Evolutionary conservation across 2,797 vertebrate species (phyloP).

Genomic region (Diplodus puntazzo): DNA sequence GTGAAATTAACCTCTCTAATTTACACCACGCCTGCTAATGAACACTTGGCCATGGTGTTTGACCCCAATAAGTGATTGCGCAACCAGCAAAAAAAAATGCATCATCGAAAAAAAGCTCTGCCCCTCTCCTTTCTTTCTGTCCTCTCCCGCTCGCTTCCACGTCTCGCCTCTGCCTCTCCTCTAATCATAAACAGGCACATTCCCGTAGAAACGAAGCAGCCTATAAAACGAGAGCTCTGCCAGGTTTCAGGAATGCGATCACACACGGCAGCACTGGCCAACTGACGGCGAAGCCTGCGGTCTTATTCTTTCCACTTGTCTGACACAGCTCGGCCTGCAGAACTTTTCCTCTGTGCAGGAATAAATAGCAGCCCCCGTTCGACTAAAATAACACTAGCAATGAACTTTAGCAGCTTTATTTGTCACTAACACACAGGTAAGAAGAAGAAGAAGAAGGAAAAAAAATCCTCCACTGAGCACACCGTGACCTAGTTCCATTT

Average conservation of each 20-base stretch:
- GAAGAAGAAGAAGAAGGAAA: background rate
- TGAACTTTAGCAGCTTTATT: constrained; percentile 46
- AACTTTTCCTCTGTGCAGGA: background rate
- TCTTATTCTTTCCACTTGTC: constrained; percentile 20
- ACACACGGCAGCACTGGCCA: constrained; percentile 31
- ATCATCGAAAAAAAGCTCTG: constrained; percentile 5
- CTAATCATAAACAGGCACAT: constrained; percentile 76
- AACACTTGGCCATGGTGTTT: constrained; percentile 26
- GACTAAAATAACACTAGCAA: constrained; percentile 42
- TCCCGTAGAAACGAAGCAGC: constrained; percentile 62
- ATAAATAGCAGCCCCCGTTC: constrained; percentile 27
- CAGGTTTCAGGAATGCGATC: constrained; percentile 69
- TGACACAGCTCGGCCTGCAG: constrained; percentile 18
- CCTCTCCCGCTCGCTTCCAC: constrained; percentile 5
- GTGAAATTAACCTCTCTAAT: constrained; percentile 34
- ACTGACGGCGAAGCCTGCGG: constrained; percentile 12
- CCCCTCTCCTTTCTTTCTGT: background rate
- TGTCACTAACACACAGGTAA: constrained; percentile 38
- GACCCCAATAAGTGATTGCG: constrained; percentile 45
- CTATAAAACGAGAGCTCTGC: constrained; percentile 47
- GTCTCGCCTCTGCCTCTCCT: constrained; percentile 23
- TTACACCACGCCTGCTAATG: constrained; percentile 35
- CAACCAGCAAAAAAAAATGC: constrained; percentile 11
- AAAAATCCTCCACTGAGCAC: constrained; percentile 42
- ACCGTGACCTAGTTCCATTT: constrained; percentile 68